Conservation (phyloP, 2,797 vertebrate genomes). For the Takifugu rubripes region DNA sequence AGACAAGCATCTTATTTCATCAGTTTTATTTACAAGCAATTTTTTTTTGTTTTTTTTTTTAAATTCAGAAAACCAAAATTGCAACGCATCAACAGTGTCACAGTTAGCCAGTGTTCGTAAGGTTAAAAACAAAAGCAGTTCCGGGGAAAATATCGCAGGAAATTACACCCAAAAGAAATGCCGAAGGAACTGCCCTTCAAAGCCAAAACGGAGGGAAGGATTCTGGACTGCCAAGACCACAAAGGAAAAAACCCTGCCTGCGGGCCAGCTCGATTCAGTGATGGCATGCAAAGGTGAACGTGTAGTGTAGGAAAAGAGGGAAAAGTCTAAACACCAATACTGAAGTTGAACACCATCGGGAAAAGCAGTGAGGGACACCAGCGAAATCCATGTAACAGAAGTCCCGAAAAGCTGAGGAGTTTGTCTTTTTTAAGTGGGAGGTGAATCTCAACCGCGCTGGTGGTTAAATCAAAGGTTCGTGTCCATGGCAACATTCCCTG, state of each 20-base stretch:
- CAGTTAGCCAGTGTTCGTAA: slow-evolving; percentile 75
- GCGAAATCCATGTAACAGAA: slow-evolving; percentile 17
- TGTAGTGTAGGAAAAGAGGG: slow-evolving; percentile 52
- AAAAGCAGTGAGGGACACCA: slow-evolving; percentile 25
- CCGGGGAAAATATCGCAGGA: slow-evolving; percentile 42
- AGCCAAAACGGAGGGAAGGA: slow-evolving; percentile 74
- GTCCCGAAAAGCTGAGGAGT: no score
- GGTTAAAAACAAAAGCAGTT: slow-evolving; percentile 66
- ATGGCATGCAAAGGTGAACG: slow-evolving; percentile 61
- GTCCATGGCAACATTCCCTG: slow-evolving; percentile 79
- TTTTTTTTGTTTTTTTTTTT: slow-evolving; percentile 38
- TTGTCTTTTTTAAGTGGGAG: slow-evolving; percentile 20
- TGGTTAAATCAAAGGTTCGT: slow-evolving; percentile 68
- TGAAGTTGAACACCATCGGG: slow-evolving; percentile 31
- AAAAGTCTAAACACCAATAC: slow-evolving; percentile 24
- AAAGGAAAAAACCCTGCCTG: slow-evolving; percentile 82
- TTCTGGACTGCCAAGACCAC: slow-evolving; percentile 79
- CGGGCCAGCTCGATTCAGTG: slow-evolving; percentile 78
- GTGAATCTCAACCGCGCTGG: slow-evolving; percentile 59
- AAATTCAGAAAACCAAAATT: slow-evolving; percentile 71
- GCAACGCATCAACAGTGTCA: slow-evolving; percentile 75
- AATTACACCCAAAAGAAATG: slow-evolving; percentile 59
- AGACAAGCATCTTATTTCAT: slow-evolving; percentile 42
- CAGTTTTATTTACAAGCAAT: slow-evolving; percentile 78
- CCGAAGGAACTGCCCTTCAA: slow-evolving; percentile 63